Percentiles rank a stretch among this genome's conserved stretches.
Conservation (phyloP, 2,113 vertebrate species). For the Muntiacus muntjak region DNA sequence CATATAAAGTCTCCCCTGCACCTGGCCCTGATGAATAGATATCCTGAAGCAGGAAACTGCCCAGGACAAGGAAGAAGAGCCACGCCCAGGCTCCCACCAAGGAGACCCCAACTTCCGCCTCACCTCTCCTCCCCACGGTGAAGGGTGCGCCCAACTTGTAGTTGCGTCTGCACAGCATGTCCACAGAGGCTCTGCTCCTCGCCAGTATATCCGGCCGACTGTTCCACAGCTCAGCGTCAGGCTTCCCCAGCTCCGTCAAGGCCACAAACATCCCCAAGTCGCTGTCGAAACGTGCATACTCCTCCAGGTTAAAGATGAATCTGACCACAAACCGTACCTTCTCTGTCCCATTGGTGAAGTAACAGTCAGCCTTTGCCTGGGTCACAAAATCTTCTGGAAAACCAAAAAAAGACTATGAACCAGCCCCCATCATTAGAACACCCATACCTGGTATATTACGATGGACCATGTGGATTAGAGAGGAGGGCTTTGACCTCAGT, state of each 20-base stretch:
- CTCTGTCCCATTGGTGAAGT: constrained; percentile 62
- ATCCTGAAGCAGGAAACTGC: not conserved
- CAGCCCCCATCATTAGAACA: not conserved
- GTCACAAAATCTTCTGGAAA: constrained; percentile 62
- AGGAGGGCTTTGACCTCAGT: not conserved
- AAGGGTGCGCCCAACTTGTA: constrained; percentile 17
- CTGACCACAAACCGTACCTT: constrained; percentile 34
- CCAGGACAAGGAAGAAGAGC: not conserved
- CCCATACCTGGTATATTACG: not conserved
- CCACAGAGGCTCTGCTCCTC: not conserved
- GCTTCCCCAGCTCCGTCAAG: constrained; percentile 18
- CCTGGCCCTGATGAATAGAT: not conserved
- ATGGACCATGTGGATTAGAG: not conserved
- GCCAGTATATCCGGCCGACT: not conserved
- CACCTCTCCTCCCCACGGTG: constrained; percentile 34
- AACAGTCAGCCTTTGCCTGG: constrained; percentile 64
- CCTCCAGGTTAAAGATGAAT: constrained; percentile 61
- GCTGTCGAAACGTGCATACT: constrained; percentile 52
- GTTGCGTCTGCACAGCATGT: constrained; percentile 17
- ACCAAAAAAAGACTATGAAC: not conserved
- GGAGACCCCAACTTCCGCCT: not conserved
- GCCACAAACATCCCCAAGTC: constrained; percentile 46
- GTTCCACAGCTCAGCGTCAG: constrained; percentile 23
- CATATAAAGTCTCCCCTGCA: not conserved
- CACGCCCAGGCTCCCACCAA: not conserved